Evolutionary conservation across 2,888 invertebrate genomes (phyloP).

Genomic region (Caradrina clavipalpis): DNA sequence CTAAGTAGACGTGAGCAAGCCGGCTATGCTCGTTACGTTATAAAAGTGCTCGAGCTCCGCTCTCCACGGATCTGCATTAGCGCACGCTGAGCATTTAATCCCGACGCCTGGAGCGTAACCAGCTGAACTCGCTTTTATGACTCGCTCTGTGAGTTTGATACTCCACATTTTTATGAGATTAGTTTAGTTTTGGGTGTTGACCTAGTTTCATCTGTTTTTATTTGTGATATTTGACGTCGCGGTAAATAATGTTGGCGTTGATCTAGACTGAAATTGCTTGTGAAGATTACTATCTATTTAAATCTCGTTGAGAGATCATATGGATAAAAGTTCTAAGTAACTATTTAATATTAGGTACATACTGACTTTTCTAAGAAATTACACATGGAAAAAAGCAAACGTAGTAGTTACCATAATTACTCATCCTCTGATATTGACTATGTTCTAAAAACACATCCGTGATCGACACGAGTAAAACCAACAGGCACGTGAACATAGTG

Average conservation of each 20-base stretch:
- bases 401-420: conserved; percentile 24
- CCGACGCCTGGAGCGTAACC: conserved; percentile 52
- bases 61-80: conserved; percentile 67
- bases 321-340: neutral
- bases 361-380: neutral
- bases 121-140: conserved; percentile 59
- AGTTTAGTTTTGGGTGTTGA: conserved; percentile 41
- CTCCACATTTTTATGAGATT: conserved; percentile 45
- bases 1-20: conserved; percentile 67
- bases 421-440: conserved; percentile 42
- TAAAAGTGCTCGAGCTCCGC: conserved; percentile 64
- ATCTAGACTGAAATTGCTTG: conserved; percentile 8
- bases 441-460: conserved; percentile 44
- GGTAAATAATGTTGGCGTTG: conserved; percentile 10
- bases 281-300: neutral
- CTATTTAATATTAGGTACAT: neutral
- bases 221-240: conserved; percentile 22
- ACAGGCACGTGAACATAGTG: conserved; percentile 33
- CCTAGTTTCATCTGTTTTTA: conserved; percentile 34
- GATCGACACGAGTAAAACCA: conserved; percentile 20
- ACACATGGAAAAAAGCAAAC: conserved; percentile 1
- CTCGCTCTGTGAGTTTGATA: conserved; percentile 29
- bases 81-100: conserved; percentile 69
- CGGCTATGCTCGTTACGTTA: conserved; percentile 61
- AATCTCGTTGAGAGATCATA: neutral